These are phyloP conservation scores for Myanophis thanlyinensis DNA, from an alignment of 2,113 vertebrate species.

Conservation along the genomic window DNA sequence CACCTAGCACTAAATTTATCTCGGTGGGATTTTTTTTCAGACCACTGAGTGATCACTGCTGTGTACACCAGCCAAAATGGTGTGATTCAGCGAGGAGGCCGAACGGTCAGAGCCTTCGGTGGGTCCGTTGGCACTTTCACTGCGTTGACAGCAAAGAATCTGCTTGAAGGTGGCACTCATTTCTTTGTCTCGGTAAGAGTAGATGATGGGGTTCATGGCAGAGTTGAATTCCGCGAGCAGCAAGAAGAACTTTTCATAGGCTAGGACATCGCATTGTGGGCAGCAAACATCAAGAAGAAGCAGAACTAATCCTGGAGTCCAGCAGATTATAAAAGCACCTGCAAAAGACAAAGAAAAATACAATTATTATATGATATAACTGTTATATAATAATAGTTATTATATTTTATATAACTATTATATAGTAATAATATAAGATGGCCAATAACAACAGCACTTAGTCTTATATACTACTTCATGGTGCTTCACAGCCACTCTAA, in stretches of 20 bases:
- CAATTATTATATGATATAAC: not conserved
- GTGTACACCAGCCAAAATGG: slow-evolving; percentile 85
- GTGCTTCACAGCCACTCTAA: not conserved
- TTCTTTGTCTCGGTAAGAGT: slow-evolving; percentile 98
- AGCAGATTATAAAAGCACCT: slow-evolving; percentile 98
- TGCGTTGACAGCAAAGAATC: slow-evolving; percentile 95
- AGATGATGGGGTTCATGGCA: slow-evolving; percentile 99
- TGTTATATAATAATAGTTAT: not conserved
- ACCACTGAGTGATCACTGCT: slow-evolving; percentile 95
- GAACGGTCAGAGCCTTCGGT: slow-evolving; percentile 92
- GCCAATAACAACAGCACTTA: not conserved
- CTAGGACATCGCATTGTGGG: slow-evolving; percentile 84
- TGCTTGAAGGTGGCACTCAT: slow-evolving; percentile 98
- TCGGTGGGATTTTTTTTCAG: slow-evolving; percentile 58
- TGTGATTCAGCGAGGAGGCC: slow-evolving; percentile 93
- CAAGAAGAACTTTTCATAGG: slow-evolving; percentile 97
- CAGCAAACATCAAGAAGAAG: slow-evolving; percentile 95
- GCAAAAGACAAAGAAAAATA: slow-evolving; percentile 22
- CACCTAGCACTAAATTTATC: fast-evolving
- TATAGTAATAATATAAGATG: not conserved
- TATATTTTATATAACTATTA: not conserved
- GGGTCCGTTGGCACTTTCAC: slow-evolving; percentile 83
- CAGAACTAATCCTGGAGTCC: slow-evolving; percentile 95
- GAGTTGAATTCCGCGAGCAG: slow-evolving; percentile 98
- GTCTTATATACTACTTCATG: not conserved